Evolutionary conservation across 2,797 vertebrate genomes (phyloP).

Genomic region (Coregonus ussuriensis): DNA sequence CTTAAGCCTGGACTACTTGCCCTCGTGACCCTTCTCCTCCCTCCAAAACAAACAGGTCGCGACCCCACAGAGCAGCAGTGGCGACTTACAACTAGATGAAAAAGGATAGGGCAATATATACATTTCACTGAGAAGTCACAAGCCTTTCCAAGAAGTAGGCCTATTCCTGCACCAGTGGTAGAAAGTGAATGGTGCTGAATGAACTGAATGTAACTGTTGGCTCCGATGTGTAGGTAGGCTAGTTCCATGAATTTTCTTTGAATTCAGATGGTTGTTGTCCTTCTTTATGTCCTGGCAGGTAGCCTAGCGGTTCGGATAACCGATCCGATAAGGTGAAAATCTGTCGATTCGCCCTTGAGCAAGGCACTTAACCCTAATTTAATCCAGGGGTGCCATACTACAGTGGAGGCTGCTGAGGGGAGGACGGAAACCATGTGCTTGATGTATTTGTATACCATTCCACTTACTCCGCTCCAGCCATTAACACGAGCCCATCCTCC

Average conservation of each 20-base stretch:
- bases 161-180: not conserved
- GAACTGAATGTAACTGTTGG: not conserved
- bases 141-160: not conserved
- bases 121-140: not conserved
- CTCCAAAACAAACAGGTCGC: conserved; percentile 65
- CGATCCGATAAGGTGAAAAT: too few species aligned
- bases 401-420: too few species aligned
- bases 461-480: too few species aligned
- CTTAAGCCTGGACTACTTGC: conserved; percentile 50
- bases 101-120: not conserved
- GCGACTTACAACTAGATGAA: conserved; percentile 45
- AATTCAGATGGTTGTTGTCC: not conserved
- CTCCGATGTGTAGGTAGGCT: not conserved
- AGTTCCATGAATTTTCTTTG: not conserved
- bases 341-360: too few species aligned
- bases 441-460: too few species aligned
- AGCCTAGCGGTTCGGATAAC: too few species aligned
- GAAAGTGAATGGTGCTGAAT: not conserved
- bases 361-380: too few species aligned
- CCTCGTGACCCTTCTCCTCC: conserved; percentile 56
- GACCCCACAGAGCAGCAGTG: conserved; percentile 54
- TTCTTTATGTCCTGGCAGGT: not conserved
- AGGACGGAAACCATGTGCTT: too few species aligned
- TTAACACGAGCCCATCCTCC: too few species aligned
- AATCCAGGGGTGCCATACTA: too few species aligned